Evolutionary conservation across 1,140 invertebrate genomes (phyloP), one percentile per base, ranked within the genome.

Genomic region (Eciton burchellii): DNA sequence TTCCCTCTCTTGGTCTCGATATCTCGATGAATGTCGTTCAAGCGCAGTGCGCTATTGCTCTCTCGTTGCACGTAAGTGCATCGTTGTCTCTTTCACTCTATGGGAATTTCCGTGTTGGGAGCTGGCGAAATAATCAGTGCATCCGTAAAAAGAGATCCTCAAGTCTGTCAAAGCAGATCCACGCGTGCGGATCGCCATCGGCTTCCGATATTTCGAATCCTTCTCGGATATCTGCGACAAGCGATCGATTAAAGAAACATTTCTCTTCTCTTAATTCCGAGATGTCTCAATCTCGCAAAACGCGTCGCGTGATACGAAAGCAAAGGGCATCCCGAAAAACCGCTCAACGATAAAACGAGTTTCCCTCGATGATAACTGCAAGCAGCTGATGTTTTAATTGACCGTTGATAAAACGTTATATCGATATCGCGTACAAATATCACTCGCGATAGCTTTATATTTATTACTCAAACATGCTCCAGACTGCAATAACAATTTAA

Each of bases 21-120:
- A 79, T 84, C 81, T 87, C 85, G 87, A 87, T 74, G 77, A 84
- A 74, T 19, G 81, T 63, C 60, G 26, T 72, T 45, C 74, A 56
- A 52, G 54, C n/a, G n/a, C 77, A 70, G 66, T n/a, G n/a, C 82
- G 82, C 71, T 83, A 70, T 86, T 59, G 47, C 68, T 29, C 56
- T 79, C 16, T 82, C 54, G 49, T 57, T 81, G 56, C 56, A 60
- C n/a, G 11, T 21, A 21, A 65, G 21, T 47, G 26, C 65, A 35
- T 87, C 85, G 62, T 82, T 57, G 47, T 81, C 74, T 86, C 60
- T 26, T 66, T 52, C 49, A 26, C 54, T 74, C 47, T 2, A n/a
- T n/a, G 14, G 19, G 47, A 63, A 71, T 82, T 45, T 56, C 21
- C 52, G 45, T 45, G 24, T n/a, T 12, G 8, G 35, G 24, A 82